These are phyloP conservation scores for Pollenia amentaria DNA, from an alignment of 2,888 invertebrate genomes.

Conservation along the genomic window DNA sequence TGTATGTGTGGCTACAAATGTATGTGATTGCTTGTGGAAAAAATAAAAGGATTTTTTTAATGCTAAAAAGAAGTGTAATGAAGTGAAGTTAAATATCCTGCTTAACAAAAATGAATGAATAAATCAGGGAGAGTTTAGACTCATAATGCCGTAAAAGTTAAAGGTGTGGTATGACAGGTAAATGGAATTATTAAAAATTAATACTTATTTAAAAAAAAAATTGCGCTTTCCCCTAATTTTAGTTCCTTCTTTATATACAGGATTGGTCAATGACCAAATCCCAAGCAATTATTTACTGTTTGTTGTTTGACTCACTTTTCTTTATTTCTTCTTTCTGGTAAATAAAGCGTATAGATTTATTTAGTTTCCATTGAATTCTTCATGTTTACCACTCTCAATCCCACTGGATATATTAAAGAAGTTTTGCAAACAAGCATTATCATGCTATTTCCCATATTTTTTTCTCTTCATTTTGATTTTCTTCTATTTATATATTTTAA, in stretches of 20 bases:
- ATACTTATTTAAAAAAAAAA: neutral
- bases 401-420: conserved; percentile 52
- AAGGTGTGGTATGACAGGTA: conserved; percentile 14
- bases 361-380: conserved; percentile 41
- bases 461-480: conserved; percentile 14
- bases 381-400: conserved; percentile 9
- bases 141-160: neutral
- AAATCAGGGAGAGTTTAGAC: conserved; percentile 14
- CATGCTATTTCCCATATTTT: conserved; percentile 9
- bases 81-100: conserved; percentile 53
- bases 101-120: conserved; percentile 20
- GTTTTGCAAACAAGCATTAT: conserved; percentile 67
- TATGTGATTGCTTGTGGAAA: neutral
- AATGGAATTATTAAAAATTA: neutral
- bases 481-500: conserved; percentile 5
- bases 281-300: conserved; percentile 23
- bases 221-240: neutral
- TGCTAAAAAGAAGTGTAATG: conserved; percentile 51
- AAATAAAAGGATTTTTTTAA: conserved; percentile 37
- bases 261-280: conserved; percentile 61
- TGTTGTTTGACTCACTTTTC: conserved; percentile 2
- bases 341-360: neutral
- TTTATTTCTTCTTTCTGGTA: conserved; percentile 19
- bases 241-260: neutral
- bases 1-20: neutral